Conservation (phyloP, 2,888 invertebrate species). For the Drosophila picticornis region DNA sequence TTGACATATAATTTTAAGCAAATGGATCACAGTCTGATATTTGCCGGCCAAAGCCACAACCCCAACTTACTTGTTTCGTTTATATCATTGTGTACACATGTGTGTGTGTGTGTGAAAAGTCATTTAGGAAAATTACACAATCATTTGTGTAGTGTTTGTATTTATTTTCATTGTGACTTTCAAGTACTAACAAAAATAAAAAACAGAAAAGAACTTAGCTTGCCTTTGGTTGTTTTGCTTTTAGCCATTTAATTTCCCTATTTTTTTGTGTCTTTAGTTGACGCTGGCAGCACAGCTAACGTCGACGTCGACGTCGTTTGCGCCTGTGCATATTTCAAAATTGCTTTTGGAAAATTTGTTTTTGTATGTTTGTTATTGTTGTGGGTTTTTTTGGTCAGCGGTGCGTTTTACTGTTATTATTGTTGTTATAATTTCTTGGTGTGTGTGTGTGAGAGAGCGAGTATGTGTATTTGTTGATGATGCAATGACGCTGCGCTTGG, state of each 20-base stretch:
- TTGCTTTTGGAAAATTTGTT: conserved; percentile 75
- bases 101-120: conserved; percentile 46
- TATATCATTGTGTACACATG: not conserved
- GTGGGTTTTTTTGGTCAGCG: conserved; percentile 68
- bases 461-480: conserved; percentile 66
- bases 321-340: conserved; percentile 74
- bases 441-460: conserved; percentile 36
- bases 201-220: conserved; percentile 19
- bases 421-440: conserved; percentile 58
- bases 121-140: conserved; percentile 63
- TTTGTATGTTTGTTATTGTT: conserved; percentile 71
- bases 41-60: conserved; percentile 6
- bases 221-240: conserved; percentile 39
- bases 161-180: conserved; percentile 55
- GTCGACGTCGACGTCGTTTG: conserved; percentile 40
- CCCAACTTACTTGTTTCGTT: conserved; percentile 2
- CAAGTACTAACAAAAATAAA: conserved; percentile 46
- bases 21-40: not conserved
- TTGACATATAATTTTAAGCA: not conserved
- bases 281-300: conserved; percentile 21
- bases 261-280: conserved; percentile 33
- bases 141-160: conserved; percentile 52
- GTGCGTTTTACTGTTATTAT: conserved; percentile 63
- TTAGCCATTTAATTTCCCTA: conserved; percentile 54
- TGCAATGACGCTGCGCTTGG: conserved; percentile 84